Conservation (phyloP, 92 coral and sea anemone genomes). For the Nematostella vectensis region DNA sequence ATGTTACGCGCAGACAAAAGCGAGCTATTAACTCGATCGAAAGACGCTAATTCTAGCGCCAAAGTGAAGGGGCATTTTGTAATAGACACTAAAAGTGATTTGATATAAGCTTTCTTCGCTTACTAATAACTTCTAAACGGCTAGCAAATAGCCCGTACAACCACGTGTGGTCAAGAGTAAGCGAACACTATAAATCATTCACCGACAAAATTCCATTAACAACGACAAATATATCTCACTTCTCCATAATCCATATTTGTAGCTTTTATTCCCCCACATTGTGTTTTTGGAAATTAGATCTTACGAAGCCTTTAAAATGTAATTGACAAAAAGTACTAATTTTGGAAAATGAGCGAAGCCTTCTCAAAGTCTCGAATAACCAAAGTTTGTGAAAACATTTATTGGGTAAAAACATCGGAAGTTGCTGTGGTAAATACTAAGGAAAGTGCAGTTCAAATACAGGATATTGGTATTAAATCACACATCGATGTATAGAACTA, state of each 20-base stretch:
- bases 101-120: neutral
- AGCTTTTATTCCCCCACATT: too few species aligned
- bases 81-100: neutral
- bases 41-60: constrained; percentile 8
- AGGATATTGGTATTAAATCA: constrained; percentile 79
- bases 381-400: constrained; percentile 15
- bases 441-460: constrained; percentile 73
- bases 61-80: constrained; percentile 6
- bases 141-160: constrained; percentile 12
- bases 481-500: constrained; percentile 44
- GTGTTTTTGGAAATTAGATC: too few species aligned
- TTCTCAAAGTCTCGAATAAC: too few species aligned
- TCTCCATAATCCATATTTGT: constrained; percentile 20
- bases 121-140: neutral
- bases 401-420: constrained; percentile 29
- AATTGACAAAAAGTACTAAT: too few species aligned
- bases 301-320: too few species aligned
- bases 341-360: too few species aligned
- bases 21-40: constrained; percentile 56
- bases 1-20: constrained; percentile 23
- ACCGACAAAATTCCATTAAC: constrained; percentile 50
- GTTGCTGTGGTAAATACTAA: constrained; percentile 32
- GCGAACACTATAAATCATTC: constrained; percentile 42
- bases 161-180: constrained; percentile 38
- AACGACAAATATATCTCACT: constrained; percentile 33